Conservation (phyloP, 2,797 vertebrate genomes). For the Miopithecus talapoin region DNA sequence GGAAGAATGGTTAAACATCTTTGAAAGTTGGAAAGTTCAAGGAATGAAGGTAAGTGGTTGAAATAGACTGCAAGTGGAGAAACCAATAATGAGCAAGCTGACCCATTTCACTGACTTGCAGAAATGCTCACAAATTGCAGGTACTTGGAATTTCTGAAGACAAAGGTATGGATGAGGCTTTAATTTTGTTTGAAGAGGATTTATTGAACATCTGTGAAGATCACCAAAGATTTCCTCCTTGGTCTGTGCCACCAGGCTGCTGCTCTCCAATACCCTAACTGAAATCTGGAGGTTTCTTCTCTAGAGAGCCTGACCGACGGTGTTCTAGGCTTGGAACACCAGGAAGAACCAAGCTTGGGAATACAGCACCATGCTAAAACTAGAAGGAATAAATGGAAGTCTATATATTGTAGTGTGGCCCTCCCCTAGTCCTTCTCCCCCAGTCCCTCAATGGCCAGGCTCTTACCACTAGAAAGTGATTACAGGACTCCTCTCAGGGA, state of each 20-base stretch:
- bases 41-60: neutral
- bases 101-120: neutral
- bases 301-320: neutral
- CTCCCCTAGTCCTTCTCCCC: neutral
- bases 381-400: neutral
- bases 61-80: neutral
- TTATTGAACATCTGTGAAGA: neutral
- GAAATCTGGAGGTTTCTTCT: neutral
- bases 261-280: neutral
- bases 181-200: neutral
- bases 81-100: neutral
- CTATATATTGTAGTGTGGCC: neutral
- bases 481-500: neutral
- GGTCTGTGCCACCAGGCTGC: neutral
- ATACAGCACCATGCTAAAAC: neutral
- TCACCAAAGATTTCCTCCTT: neutral
- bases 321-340: neutral
- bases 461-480: neutral
- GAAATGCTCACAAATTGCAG: neutral
- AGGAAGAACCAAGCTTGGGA: neutral
- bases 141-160: neutral
- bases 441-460: fast-evolving
- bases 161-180: neutral
- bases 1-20: neutral
- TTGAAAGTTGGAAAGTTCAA: neutral